phyloP scores from a whole-genome alignment of 2,797 vertebrate genomes.

The Gorsachius magnificus region DNA sequence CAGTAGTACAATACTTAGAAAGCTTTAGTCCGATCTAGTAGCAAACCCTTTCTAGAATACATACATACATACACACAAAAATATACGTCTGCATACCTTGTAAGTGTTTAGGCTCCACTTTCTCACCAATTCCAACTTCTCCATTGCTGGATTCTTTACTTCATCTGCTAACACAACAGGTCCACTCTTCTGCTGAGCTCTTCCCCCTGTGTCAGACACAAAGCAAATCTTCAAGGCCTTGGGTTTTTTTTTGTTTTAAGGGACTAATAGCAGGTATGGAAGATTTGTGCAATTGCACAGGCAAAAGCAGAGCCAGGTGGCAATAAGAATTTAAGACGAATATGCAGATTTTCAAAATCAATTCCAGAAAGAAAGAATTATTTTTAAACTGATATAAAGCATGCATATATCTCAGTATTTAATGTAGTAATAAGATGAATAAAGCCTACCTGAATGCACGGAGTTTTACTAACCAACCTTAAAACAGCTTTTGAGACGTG shows the following conservation, averaged over 20 bases:
- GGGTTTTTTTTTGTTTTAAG: background rate
- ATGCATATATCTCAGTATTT: background rate
- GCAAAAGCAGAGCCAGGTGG: background rate
- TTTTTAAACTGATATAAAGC: background rate
- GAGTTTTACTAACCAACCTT: background rate
- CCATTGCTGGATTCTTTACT: constrained; percentile 93
- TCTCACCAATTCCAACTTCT: constrained; percentile 95
- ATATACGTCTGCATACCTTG: constrained; percentile 81
- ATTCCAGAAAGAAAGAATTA: background rate
- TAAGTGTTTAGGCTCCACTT: constrained; percentile 99
- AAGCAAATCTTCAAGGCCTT: background rate
- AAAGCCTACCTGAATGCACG: background rate
- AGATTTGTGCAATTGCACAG: background rate
- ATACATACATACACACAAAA: background rate
- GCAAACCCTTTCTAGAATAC: background rate
- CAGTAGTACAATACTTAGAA: background rate
- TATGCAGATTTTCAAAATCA: background rate
- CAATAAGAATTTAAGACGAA: background rate
- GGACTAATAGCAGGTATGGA: background rate
- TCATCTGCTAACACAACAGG: constrained; percentile 93
- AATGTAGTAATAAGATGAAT: background rate
- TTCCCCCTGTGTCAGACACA: constrained; percentile 40
- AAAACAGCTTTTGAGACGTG: background rate
- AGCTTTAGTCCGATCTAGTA: background rate
- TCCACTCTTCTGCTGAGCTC: constrained; percentile 78